Evolutionary conservation across 2,888 invertebrate genomes (phyloP).

Genomic region (Diachrysia chrysitis): DNA sequence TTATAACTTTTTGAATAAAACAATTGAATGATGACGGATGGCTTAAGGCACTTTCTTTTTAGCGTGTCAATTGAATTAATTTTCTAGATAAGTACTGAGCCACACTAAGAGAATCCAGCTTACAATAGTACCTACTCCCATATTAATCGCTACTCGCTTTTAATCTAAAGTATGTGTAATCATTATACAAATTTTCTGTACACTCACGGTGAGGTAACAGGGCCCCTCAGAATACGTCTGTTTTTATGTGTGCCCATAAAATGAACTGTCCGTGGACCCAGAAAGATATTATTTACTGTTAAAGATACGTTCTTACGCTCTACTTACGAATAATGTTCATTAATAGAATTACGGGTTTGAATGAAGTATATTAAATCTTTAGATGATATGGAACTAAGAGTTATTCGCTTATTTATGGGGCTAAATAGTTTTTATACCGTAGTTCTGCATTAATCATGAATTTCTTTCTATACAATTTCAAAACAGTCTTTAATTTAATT

Average conservation of each 20-base stretch:
- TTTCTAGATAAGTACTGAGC: too few species aligned
- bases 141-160: conserved; percentile 63
- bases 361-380: conserved; percentile 11
- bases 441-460: neutral
- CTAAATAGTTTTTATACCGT: neutral
- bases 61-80: neutral
- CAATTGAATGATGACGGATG: neutral
- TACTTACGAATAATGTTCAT: conserved; percentile 20
- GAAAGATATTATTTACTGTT: conserved; percentile 63
- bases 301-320: conserved; percentile 30
- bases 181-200: conserved; percentile 76
- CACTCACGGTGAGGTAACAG: conserved; percentile 79
- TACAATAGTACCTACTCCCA: too few species aligned
- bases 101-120: too few species aligned
- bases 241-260: conserved; percentile 74
- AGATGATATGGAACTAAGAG: neutral
- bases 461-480: too few species aligned
- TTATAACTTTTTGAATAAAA: neutral
- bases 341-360: neutral
- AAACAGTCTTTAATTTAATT: neutral
- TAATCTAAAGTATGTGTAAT: conserved; percentile 59
- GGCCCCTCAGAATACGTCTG: conserved; percentile 76
- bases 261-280: conserved; percentile 69
- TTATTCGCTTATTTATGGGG: neutral
- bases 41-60: neutral